Evolutionary conservation across 1,140 invertebrate species (phyloP), one percentile per base, ranked within the genome.

Genomic region (Drosophila sp.): DNA sequence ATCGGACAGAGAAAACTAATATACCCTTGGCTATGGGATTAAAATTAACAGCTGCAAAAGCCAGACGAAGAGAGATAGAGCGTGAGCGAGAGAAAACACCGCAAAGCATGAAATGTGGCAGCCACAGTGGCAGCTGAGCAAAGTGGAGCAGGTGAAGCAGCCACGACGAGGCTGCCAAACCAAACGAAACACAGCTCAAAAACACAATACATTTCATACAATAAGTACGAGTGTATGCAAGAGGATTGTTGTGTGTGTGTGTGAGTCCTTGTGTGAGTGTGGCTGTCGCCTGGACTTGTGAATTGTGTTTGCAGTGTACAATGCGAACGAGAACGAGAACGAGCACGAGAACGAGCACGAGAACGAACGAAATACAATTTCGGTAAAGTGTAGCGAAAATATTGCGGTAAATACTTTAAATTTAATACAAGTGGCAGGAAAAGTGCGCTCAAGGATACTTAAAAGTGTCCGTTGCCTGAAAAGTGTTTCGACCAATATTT

Each of bases 391-490:
- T 83, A 82, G 80, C 80, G 72, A 83, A 82, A 82, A 83, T 79
- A 82, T 80, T 83, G 76, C 67, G 66, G 62, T 76, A 84, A 82
- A 84, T 82, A 79, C 80, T 82, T 82, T 83, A 79, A 83, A 84
- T 83, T 79, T 83, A 82, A 82, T 82, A 59, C 76, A 76, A 79
- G 80, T 82, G 75, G 46, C 21, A n/a, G 32, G n/a, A 25, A 50
- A 45, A 70, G 80, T 45, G 43, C 43, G 32, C 59, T 65, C 50
- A 73, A 73, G 57, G 36, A 58, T 53, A 45, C 69, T 72, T 51
- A 16, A 13, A 25, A 29, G 18, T 65, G 62, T 58, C 53, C 69
- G 36, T 50, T 32, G 36, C 38, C 16, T 36, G 41, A 57, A 46
- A 83, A 82, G 76, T 83, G 80, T 83, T 83, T 53, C 76, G 76